Percentiles rank a stretch among this genome's conserved stretches.
Conservation (phyloP, 2,888 invertebrate genomes). For the Drosophila dives region DNA sequence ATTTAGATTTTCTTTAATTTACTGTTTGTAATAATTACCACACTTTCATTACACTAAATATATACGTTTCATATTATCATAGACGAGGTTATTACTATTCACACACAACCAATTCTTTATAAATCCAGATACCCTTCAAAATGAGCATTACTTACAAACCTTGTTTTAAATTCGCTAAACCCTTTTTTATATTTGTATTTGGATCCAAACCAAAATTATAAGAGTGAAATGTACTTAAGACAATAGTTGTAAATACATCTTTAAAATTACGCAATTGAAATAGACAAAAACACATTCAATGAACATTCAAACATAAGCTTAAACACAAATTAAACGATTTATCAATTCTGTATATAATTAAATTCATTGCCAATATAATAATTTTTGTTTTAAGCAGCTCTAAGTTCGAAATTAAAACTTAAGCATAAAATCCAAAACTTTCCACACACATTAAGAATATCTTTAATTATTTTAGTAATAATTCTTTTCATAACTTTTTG, state of each 20-base stretch:
- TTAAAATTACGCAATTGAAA: neutral
- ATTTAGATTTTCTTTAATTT: neutral
- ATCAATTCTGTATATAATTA: neutral
- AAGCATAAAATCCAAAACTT: neutral
- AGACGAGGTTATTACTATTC: neutral
- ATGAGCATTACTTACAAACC: neutral
- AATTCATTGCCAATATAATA: neutral
- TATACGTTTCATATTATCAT: neutral
- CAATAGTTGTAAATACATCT: neutral
- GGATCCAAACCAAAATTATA: neutral
- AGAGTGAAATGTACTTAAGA: slow-evolving; percentile 21
- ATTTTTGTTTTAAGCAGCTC: neutral
- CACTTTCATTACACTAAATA: neutral
- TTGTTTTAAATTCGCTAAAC: neutral
- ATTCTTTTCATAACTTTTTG: neutral
- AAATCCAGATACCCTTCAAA: neutral
- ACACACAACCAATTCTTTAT: neutral
- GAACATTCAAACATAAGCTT: neutral
- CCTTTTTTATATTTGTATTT: neutral
- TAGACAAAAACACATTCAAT: neutral
- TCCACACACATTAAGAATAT: neutral
- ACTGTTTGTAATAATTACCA: neutral
- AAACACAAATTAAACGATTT: neutral
- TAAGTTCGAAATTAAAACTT: neutral
- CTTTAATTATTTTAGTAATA: no score